A percentile compares a stretch with the other conserved stretches of the same genome.
phyloP scores from a whole-genome alignment of 53 echinoderm and acorn worm species.

The Pentamera pediparva region DNA sequence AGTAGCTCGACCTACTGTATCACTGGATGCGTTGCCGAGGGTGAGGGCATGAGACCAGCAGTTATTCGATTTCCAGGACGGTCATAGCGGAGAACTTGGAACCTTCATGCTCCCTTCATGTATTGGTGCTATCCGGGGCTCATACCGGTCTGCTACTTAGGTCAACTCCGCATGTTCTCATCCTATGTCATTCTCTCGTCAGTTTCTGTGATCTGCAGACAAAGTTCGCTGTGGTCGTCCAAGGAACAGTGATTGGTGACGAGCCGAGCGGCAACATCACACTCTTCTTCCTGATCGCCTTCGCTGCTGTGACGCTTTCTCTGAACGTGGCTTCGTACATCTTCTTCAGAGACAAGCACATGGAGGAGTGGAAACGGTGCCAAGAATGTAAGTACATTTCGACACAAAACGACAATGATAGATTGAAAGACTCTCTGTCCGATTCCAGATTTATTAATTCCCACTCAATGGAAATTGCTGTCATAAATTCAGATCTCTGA shows the following conservation, averaged over 20 bases:
- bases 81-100: no score
- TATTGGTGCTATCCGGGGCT: no score
- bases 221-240: constrained; percentile 61
- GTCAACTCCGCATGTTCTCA: neutral
- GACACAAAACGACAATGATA: neutral
- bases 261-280: constrained; percentile 13
- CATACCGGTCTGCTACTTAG: no score
- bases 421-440: no score
- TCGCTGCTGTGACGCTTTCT: constrained; percentile 49
- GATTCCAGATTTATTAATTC: no score
- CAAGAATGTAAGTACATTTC: neutral
- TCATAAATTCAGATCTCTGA: no score
- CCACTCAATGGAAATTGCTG: neutral
- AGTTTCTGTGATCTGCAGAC: constrained; percentile 74
- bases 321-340: constrained; percentile 60
- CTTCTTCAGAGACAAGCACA: constrained; percentile 65
- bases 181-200: neutral
- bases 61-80: no score
- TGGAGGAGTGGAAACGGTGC: constrained; percentile 43
- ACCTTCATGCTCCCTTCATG: no score
- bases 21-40: no score
- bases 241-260: constrained; percentile 6
- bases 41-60: no score
- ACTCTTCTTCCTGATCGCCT: constrained; percentile 47
- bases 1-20: no score